Evolutionary conservation across 1,140 invertebrate genomes (phyloP), one percentile per base, ranked within the genome.

Genomic region (Helicoverpa zea): DNA sequence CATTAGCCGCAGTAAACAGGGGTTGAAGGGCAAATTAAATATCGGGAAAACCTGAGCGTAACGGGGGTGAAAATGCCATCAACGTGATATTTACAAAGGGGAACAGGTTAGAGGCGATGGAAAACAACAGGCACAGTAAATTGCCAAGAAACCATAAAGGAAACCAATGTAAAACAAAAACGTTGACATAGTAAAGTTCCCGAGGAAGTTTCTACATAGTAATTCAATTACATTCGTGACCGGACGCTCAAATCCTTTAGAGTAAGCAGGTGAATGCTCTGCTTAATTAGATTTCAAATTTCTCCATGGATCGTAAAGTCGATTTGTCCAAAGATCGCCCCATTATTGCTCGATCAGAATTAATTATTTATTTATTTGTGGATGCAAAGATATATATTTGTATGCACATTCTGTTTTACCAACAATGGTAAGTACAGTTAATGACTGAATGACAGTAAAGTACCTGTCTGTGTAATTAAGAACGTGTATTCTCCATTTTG

Each of bases 151-250:
- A 77, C 61, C 75, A 66, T 77, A 77, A 12, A 77, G 30, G 75
- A 77, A 66, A 66, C 59, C 47, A 66, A 72, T 49, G 64, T 72
- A 52, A 64, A 77, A 77, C 75, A 52, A 64, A 77, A 54, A 66
- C 59, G 59, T 64, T 76, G 74, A 77, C 75, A 77, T 64, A 76
- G 18, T 63, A 76, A 74, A 76, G 73, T 76, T 76, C 73, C 49
- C 61, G 59, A 77, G 51, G 75, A 77, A 77, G 61, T 77, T 68
- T 56, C 63, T 70, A 79, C 63, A 66, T 43, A 78, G 63, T 58
- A 68, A 79, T 68, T 79, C 59, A 79, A 83, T 82, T 81, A 86
- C 73, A 82, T 86, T 80, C 84, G 84, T 86, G 84, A 83, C 80
- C 74, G 75, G 78, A 79, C 73, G 75, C 43, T 74, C 30, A 79